Percentiles rank a stretch among this genome's conserved stretches.
These are phyloP conservation scores for Loripinus fragilis DNA, from an alignment of 2,888 invertebrate species.

Conservation along the genomic window DNA sequence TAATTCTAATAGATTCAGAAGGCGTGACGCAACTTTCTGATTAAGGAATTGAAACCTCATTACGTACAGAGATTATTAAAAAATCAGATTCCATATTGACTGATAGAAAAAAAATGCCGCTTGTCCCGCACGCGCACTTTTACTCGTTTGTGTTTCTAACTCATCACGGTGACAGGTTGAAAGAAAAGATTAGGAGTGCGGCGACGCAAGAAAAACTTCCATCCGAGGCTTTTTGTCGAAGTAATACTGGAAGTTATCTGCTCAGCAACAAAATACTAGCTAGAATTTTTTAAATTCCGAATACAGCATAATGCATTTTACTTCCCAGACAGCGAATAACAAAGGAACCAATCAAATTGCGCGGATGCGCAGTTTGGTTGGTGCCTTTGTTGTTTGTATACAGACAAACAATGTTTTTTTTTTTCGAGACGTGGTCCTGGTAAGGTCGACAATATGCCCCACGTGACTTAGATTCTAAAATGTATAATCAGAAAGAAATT, in stretches of 20 bases:
- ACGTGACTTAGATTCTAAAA: conserved; percentile 6
- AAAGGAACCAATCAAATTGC: too few species aligned
- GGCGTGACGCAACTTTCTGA: conserved; percentile 9
- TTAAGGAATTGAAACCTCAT: not conserved
- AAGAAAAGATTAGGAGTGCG: conserved; percentile 16
- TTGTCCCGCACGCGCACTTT: not conserved
- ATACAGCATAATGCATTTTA: too few species aligned
- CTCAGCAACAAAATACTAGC: too few species aligned
- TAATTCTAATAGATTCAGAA: not conserved
- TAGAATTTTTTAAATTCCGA: too few species aligned
- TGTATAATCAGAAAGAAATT: conserved; percentile 21
- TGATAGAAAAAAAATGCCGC: not conserved
- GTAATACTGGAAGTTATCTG: too few species aligned
- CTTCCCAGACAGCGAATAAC: too few species aligned
- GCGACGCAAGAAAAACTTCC: too few species aligned
- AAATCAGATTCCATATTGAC: not conserved
- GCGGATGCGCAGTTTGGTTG: too few species aligned
- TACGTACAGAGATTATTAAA: conserved; percentile 12
- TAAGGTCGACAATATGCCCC: conserved; percentile 9
- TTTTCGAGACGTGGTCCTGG: too few species aligned
- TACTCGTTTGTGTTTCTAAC: conserved; percentile 6
- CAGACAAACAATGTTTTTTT: too few species aligned
- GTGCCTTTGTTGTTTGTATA: too few species aligned
- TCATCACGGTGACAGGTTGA: conserved; percentile 6
- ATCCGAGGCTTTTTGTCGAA: too few species aligned